These are phyloP conservation scores for Campoletis sonorensis DNA, from an alignment of 1,140 invertebrate genomes.

Conservation along the genomic window DNA sequence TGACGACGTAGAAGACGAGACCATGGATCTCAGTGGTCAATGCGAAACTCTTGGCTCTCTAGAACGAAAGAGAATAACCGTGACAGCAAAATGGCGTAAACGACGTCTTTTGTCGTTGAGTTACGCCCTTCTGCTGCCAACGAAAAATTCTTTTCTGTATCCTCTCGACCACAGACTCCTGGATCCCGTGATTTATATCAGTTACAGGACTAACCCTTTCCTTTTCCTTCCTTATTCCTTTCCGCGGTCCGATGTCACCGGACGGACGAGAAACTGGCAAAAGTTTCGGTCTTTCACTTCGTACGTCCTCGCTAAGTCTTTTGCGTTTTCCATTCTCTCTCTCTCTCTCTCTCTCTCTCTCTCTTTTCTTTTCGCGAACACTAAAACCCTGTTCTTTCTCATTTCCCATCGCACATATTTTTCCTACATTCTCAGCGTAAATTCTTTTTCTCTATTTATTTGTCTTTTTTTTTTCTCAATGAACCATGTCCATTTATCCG, in stretches of 20 bases:
- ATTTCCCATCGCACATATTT: constrained; percentile 5
- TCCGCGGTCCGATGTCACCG: constrained; percentile 49
- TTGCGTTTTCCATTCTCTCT: neutral
- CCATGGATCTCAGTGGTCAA: neutral
- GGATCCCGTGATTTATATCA: constrained; percentile 65
- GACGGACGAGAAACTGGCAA: constrained; percentile 28
- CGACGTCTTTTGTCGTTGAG: neutral
- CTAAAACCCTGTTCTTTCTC: no score
- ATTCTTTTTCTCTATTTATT: no score
- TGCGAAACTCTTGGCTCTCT: neutral
- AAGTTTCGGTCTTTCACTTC: constrained; percentile 17
- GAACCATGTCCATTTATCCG: no score
- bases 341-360: neutral
- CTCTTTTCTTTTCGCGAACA: no score
- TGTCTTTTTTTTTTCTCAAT: no score
- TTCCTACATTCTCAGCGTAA: constrained; percentile 16
- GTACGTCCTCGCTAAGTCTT: neutral
- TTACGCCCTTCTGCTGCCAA: no score
- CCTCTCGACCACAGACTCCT: neutral
- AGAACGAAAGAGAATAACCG: neutral
- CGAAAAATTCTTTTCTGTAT: neutral
- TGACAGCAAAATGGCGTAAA: neutral
- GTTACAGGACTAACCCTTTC: constrained; percentile 47
- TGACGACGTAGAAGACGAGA: constrained; percentile 29
- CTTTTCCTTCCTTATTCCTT: constrained; percentile 43